phyloP scores from a whole-genome alignment of 1,140 invertebrate genomes.

The Steinernema feltiae region DNA sequence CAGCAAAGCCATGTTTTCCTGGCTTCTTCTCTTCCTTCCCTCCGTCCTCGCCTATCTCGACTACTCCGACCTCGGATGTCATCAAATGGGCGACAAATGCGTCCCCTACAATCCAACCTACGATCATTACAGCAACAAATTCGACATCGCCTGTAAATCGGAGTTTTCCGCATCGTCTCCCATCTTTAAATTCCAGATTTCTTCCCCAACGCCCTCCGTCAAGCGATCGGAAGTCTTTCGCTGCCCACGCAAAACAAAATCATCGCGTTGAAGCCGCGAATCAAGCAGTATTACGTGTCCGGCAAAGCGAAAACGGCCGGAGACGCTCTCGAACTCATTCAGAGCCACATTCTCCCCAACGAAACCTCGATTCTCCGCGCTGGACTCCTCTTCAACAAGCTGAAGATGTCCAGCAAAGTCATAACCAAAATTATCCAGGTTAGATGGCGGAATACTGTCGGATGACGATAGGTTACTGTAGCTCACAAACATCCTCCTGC shows the following conservation, averaged over 20 bases:
- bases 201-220: neutral
- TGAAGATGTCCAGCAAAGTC: neutral
- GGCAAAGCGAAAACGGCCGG: neutral
- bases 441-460: neutral
- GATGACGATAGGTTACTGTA: neutral
- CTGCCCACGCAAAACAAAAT: neutral
- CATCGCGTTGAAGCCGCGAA: neutral
- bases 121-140: neutral
- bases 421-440: neutral
- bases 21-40: neutral
- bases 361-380: neutral
- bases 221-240: neutral
- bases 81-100: neutral
- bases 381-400: neutral
- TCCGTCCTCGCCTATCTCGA: neutral
- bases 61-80: neutral
- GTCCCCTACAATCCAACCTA: neutral
- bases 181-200: neutral
- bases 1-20: too few species aligned
- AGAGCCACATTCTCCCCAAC: neutral
- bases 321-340: neutral
- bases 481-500: neutral
- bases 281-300: neutral
- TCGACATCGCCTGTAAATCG: neutral
- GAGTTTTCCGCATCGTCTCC: neutral